These are phyloP conservation scores for Brachionus manjavacas DNA, from an alignment of 1,140 invertebrate species.

Conservation along the genomic window DNA sequence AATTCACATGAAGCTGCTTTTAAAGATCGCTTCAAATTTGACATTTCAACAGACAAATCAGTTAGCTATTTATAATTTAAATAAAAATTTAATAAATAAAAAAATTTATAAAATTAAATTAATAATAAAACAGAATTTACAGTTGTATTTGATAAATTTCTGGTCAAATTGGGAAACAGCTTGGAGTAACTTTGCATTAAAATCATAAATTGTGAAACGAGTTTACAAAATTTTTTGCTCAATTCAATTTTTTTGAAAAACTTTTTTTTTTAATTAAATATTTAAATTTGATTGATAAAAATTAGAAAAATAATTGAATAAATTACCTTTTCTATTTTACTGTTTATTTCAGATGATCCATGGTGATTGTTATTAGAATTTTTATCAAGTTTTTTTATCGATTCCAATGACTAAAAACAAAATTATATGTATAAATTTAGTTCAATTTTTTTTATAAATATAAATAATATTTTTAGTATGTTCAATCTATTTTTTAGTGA, in stretches of 20 bases:
- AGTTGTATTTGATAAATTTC: neutral
- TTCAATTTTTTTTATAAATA: neutral
- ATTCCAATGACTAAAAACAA: neutral
- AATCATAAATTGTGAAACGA: constrained; percentile 32
- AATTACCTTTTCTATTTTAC: constrained; percentile 28
- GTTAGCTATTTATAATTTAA: neutral
- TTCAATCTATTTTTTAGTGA: no score
- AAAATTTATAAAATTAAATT: no score
- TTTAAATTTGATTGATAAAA: neutral
- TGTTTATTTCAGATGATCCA: constrained; percentile 28
- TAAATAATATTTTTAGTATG: no score
- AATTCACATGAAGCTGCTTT: neutral
- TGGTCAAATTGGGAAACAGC: constrained; percentile 7
- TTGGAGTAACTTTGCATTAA: constrained; percentile 32
- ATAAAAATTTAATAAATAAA: no score
- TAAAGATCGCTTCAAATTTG: neutral
- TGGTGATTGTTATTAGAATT: neutral
- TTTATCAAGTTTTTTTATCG: constrained; percentile 16
- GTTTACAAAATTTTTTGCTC: constrained; percentile 27
- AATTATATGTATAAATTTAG: neutral
- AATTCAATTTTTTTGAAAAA: constrained; percentile 40
- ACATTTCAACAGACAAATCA: constrained; percentile 11
- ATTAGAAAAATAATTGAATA: neutral
- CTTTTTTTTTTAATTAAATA: neutral
- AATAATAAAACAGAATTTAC: no score